Percentiles rank a stretch among this genome's conserved stretches.
These are phyloP conservation scores for Schlechtendalia chinensis DNA, from an alignment of 1,140 invertebrate species.

Conservation along the genomic window DNA sequence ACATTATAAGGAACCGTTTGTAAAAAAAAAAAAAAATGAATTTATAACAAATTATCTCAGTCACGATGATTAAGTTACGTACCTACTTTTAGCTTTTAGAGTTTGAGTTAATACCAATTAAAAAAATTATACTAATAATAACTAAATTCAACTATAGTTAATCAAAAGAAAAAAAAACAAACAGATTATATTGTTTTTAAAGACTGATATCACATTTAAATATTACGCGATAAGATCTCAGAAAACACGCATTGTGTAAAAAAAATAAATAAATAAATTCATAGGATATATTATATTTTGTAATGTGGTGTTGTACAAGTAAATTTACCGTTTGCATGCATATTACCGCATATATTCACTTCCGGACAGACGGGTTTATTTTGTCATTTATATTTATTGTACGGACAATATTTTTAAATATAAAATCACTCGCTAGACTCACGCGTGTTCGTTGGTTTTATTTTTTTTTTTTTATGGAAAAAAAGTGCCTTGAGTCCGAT, in stretches of 20 bases:
- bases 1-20: neutral
- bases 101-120: neutral
- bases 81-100: constrained; percentile 23
- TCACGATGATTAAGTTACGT: constrained; percentile 37
- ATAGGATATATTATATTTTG: constrained; percentile 5
- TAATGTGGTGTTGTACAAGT: neutral
- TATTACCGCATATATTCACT: no score
- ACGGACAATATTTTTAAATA: no score
- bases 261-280: neutral
- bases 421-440: no score
- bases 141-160: neutral
- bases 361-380: no score
- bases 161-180: no score
- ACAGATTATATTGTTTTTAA: constrained; percentile 28
- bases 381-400: no score
- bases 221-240: constrained; percentile 32
- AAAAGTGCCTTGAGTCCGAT: no score
- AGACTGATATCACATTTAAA: constrained; percentile 41
- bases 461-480: no score
- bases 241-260: constrained; percentile 18
- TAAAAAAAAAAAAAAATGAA: neutral
- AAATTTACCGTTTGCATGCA: no score
- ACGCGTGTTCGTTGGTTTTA: neutral
- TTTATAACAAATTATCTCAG: constrained; percentile 26
- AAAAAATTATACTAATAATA: neutral